Percentiles rank a stretch among this genome's conserved stretches.
Evolutionary conservation across 2,888 invertebrate genomes (phyloP).

Genomic region (Lomographa bimaculata): DNA sequence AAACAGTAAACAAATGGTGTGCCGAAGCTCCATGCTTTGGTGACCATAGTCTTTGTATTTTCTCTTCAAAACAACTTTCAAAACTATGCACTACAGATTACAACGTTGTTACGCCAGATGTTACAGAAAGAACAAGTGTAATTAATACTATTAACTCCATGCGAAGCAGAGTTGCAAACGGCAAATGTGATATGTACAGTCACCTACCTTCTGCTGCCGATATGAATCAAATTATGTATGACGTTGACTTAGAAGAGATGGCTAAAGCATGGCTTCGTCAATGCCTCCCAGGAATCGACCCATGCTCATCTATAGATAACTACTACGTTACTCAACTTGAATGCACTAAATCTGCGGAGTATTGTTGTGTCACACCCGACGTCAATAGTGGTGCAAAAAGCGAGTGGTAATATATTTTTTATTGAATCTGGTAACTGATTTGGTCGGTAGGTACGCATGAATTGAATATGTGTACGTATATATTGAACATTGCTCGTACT

Average conservation of each 20-base stretch:
- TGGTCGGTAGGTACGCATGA: no score
- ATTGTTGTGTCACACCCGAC: constrained; percentile 51
- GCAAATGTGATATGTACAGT: constrained; percentile 48
- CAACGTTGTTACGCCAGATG: constrained; percentile 47
- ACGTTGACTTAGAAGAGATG: constrained; percentile 66
- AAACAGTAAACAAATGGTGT: constrained; percentile 65
- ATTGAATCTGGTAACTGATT: no score
- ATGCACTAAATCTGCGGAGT: constrained; percentile 62
- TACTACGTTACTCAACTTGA: constrained; percentile 64
- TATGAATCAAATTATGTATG: constrained; percentile 71
- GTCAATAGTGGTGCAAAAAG: no score
- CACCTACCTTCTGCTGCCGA: constrained; percentile 67
- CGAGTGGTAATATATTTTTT: constrained; percentile 49
- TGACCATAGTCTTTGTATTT: constrained; percentile 73
- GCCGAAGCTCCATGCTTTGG: constrained; percentile 64
- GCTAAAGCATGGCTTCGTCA: constrained; percentile 65
- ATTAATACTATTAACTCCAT: constrained; percentile 69
- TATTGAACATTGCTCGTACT: no score
- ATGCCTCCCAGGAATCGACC: constrained; percentile 68
- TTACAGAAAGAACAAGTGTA: constrained; percentile 53
- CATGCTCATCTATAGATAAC: constrained; percentile 64
- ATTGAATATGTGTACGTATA: no score
- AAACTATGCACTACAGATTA: constrained; percentile 55
- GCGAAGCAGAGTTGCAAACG: constrained; percentile 68
- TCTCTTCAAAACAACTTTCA: constrained; percentile 46